These are phyloP conservation scores for Odontamblyopus lacepedii DNA, from an alignment of 2,797 vertebrate species.

Conservation along the genomic window DNA sequence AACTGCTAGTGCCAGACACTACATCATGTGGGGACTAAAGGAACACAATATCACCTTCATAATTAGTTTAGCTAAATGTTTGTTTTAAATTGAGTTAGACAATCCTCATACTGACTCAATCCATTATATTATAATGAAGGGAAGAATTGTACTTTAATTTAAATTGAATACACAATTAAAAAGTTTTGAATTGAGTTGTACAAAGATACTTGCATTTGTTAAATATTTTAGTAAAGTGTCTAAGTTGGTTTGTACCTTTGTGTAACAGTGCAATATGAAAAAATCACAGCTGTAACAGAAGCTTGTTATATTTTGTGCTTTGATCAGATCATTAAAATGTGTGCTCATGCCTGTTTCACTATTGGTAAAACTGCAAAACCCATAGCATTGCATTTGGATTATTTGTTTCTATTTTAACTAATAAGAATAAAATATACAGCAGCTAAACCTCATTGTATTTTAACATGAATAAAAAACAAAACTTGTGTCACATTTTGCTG, in stretches of 20 bases:
- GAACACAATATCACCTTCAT: background rate
- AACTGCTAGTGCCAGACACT: background rate
- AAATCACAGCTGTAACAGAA: background rate
- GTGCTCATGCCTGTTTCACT: too few relatives aligned
- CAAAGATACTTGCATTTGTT: background rate
- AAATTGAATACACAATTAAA: background rate
- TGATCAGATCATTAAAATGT: background rate
- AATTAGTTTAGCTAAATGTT: background rate
- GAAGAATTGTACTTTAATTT: background rate
- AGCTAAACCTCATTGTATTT: background rate
- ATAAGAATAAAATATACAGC: background rate
- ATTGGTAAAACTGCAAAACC: background rate
- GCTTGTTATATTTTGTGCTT: background rate
- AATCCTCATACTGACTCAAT: background rate
- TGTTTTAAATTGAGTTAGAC: background rate
- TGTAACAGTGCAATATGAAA: constrained; percentile 14
- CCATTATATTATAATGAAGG: background rate
- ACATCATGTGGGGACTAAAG: background rate
- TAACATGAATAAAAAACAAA: background rate
- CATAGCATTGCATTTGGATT: background rate
- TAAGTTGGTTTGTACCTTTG: constrained; percentile 15
- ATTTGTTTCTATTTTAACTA: background rate
- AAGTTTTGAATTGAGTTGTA: background rate
- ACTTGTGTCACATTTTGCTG: constrained; percentile 12
- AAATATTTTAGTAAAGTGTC: constrained; percentile 8